Base-by-base conservation (phyloP, 1,140 invertebrate genomes). In the Pseudomyrmex gracilis region DNA sequence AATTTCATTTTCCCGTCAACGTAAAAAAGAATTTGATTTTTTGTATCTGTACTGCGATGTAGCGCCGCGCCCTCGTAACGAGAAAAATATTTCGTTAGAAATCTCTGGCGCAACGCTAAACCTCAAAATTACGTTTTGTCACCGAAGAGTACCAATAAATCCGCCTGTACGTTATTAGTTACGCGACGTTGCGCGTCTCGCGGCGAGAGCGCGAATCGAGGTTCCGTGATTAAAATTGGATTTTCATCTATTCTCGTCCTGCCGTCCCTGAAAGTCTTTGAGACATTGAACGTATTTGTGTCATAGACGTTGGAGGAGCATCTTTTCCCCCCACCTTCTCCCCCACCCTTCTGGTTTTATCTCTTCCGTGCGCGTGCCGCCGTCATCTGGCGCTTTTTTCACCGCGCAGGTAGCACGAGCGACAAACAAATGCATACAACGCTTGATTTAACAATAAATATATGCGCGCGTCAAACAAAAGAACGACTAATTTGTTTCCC, bases 181-280 rank as follows among this genome's bases (percentile, higher is more conserved):
- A 66, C 57, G 67, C 0, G 7, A 70, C 24, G 47, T n/a, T 76
- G 53, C 20, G 76, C 51, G 51, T 20, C 22, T 43, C n/a, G 55
- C 43, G 10, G 43, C 49, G 51, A 20, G 51, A 74, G 20, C 66
- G 70, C 74, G 76, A 58, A 68, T 83, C 61, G 76, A 86, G 77
- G 80, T 90, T 87, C 85, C 74, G 85, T 43, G 88, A 88, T 89
- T 89, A 89, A 89, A 90, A 87, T 90, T 90, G 86, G 82, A 90
- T 88, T 87, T 90, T 86, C 82, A 77, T 85, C 86, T 90, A 90
- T 90, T 90, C 82, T 84, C 63, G 82, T 82, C 82, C 22, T 67
- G 3, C 20, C 73, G 89, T 70, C 86, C 88, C 84, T 89, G 89
- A 90, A 86, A 86, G 84, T 83, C 89, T 89, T 84, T 73, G 68